Conservation (phyloP, 2,888 invertebrate species). For the Pyralis farinalis region DNA sequence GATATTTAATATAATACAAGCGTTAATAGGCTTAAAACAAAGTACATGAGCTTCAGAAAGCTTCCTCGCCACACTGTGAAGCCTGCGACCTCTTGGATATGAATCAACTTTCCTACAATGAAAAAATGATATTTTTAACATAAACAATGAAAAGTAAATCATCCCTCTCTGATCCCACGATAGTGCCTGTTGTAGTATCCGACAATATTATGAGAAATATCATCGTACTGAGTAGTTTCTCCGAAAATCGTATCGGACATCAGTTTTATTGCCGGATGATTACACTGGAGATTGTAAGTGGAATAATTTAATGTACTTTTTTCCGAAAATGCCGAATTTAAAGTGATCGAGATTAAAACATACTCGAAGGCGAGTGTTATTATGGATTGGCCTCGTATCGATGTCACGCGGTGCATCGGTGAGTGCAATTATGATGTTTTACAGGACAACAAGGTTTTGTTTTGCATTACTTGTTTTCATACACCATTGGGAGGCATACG, state of each 20-base stretch:
- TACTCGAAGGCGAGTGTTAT: conserved; percentile 31
- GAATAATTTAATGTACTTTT: conserved; percentile 51
- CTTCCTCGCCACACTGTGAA: no score
- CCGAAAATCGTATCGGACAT: conserved; percentile 45
- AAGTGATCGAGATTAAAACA: conserved; percentile 52
- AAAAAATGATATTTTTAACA: conserved; percentile 6
- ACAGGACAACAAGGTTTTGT: no score
- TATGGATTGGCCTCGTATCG: conserved; percentile 22
- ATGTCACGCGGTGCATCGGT: conserved; percentile 9
- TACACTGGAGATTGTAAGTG: conserved; percentile 35
- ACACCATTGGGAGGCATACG: no score
- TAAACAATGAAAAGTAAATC: conserved; percentile 11
- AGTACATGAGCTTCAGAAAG: no score
- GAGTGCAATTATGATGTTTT: no score
- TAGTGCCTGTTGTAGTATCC: conserved; percentile 4
- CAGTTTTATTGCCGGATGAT: conserved; percentile 47
- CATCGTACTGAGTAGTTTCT: conserved; percentile 35
- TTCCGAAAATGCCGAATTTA: conserved; percentile 43
- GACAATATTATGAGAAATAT: conserved; percentile 21
- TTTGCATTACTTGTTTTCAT: no score
- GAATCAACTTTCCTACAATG: no score
- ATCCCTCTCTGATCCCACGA: conserved; percentile 6
- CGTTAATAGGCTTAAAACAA: no score
- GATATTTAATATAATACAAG: no score
- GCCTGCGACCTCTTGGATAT: no score